Percentiles rank a stretch among this genome's conserved stretches.
phyloP scores from a whole-genome alignment of 2,888 invertebrate species.

The Hoplodrina blanda region DNA sequence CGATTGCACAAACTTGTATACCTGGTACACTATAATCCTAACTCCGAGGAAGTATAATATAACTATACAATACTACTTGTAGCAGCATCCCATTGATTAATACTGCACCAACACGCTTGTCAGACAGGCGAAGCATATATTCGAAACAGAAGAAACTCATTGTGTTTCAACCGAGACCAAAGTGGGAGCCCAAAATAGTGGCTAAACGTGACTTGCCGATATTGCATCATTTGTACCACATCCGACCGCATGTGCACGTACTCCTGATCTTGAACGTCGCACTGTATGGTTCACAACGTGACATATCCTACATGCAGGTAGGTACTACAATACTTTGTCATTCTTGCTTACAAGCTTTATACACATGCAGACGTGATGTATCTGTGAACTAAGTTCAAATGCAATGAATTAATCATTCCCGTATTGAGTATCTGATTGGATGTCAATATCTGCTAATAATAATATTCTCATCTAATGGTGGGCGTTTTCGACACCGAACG shows the following conservation, averaged over 20 bases:
- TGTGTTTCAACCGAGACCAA: conserved; percentile 65
- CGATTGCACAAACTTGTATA: not conserved
- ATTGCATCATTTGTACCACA: conserved; percentile 74
- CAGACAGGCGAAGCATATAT: conserved; percentile 34
- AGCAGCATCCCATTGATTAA: conserved; percentile 14
- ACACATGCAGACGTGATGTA: not conserved
- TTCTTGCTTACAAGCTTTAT: conserved; percentile 6
- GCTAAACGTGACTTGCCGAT: conserved; percentile 78
- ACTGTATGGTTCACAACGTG: conserved; percentile 20
- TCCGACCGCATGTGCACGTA: conserved; percentile 55
- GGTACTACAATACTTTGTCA: conserved; percentile 39
- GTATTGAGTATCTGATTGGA: conserved; percentile 20
- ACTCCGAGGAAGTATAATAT: not conserved
- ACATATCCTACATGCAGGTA: conserved; percentile 7
- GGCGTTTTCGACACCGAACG: conserved; percentile 26
- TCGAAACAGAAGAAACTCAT: conserved; percentile 64
- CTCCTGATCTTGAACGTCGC: conserved; percentile 52
- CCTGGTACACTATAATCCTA: not conserved
- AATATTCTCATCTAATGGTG: conserved; percentile 28
- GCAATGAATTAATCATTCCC: conserved; percentile 34
- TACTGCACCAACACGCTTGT: not conserved
- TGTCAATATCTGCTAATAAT: conserved; percentile 33
- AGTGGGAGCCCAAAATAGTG: conserved; percentile 75
- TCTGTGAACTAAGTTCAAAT: conserved; percentile 1
- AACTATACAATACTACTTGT: not conserved